A percentile compares a stretch with the other conserved stretches of the same genome.
phyloP scores from a whole-genome alignment of 2,888 invertebrate genomes.

The Chesias legatella region DNA sequence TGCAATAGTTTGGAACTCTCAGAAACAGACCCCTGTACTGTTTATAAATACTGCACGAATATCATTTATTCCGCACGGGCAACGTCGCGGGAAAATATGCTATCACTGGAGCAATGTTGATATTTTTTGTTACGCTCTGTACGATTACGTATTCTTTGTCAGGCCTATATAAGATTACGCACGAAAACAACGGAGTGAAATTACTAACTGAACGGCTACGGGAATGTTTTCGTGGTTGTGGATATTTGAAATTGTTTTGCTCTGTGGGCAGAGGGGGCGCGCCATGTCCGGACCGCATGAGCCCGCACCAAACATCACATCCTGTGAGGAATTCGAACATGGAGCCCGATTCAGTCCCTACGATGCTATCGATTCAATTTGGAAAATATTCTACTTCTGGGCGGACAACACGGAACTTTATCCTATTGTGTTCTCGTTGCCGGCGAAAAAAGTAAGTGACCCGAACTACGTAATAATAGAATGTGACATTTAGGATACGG shows the following conservation, averaged over 20 bases:
- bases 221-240: conserved; percentile 55
- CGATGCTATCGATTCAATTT: conserved; percentile 50
- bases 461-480: not conserved
- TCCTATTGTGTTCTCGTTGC: conserved; percentile 54
- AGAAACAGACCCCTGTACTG: too few species aligned
- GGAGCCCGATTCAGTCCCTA: conserved; percentile 54
- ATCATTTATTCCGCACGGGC: too few species aligned
- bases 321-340: conserved; percentile 61
- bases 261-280: conserved; percentile 29
- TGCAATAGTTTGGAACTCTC: too few species aligned
- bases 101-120: too few species aligned
- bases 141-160: conserved; percentile 40
- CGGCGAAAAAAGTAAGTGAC: conserved; percentile 47
- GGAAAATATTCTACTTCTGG: conserved; percentile 70
- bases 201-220: conserved; percentile 43
- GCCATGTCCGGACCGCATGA: conserved; percentile 12
- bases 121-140: conserved; percentile 11
- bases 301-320: conserved; percentile 37
- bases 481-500: too few species aligned
- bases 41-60: too few species aligned
- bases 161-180: conserved; percentile 38
- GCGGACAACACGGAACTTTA: conserved; percentile 51
- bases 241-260: conserved; percentile 52
- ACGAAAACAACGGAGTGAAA: conserved; percentile 45
- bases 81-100: too few species aligned